These are phyloP conservation scores for Centropus bengalensis DNA, from an alignment of 2,113 vertebrate genomes.

Conservation along the genomic window DNA sequence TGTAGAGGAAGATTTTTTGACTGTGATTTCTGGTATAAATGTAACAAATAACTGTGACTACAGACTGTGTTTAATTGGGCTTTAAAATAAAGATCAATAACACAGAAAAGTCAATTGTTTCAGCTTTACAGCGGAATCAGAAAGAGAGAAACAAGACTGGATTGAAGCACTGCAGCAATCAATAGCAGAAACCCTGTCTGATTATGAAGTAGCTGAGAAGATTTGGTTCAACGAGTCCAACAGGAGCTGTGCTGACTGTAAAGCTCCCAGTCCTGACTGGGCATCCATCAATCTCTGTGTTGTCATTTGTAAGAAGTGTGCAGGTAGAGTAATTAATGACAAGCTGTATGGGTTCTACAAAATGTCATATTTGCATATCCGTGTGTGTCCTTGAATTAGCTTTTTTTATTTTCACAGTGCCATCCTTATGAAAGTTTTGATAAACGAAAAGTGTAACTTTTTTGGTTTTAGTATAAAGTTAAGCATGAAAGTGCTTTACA, in stretches of 20 bases:
- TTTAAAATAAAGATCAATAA: conserved; percentile 84
- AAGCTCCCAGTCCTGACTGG: conserved; percentile 89
- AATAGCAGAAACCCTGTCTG: conserved; percentile 94
- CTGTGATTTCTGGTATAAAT: conserved; percentile 27
- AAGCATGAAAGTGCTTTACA: too few species aligned
- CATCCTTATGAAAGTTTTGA: not conserved
- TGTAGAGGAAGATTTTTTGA: conserved; percentile 1
- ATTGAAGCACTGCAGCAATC: conserved; percentile 94
- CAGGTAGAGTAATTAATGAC: conserved; percentile 84
- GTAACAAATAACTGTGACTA: conserved; percentile 50
- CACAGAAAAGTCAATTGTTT: conserved; percentile 80
- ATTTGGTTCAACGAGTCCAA: conserved; percentile 98
- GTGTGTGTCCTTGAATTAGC: not conserved
- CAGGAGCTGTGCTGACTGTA: conserved; percentile 93
- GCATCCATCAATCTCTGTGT: conserved; percentile 96
- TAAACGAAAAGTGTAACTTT: not conserved
- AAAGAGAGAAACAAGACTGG: conserved; percentile 94
- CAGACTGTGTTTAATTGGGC: conserved; percentile 79
- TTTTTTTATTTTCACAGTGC: not conserved
- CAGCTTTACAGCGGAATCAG: conserved; percentile 95
- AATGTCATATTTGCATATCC: conserved; percentile 36
- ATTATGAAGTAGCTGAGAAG: conserved; percentile 99
- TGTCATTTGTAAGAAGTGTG: conserved; percentile 97
- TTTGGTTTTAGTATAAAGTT: too few species aligned
- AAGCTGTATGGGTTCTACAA: not conserved